Evolutionary conservation across 2,113 vertebrate species (phyloP).

Genomic region (Boulengeromyrus knoepffleri): DNA sequence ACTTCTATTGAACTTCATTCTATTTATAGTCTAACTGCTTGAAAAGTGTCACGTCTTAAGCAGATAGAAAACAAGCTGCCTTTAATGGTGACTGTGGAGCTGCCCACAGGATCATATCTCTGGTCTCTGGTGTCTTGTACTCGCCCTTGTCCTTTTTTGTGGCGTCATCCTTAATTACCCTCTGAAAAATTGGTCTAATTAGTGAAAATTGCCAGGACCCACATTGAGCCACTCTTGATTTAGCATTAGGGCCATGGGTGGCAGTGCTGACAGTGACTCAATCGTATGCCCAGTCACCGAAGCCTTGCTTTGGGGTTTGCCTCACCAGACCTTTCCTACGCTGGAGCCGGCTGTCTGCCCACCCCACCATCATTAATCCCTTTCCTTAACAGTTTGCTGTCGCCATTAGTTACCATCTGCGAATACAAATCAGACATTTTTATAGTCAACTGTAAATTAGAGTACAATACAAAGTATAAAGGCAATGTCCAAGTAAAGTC

Average conservation of each 20-base stretch:
- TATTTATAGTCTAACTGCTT: background rate
- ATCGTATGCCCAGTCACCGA: background rate
- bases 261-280: background rate
- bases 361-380: background rate
- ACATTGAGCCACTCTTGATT: conserved; percentile 30
- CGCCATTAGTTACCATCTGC: background rate
- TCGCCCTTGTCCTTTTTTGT: conserved; percentile 25
- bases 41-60: background rate
- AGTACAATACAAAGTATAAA: background rate
- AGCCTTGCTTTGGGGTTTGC: background rate
- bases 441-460: background rate
- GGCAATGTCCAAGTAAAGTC: background rate
- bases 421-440: background rate
- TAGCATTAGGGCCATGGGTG: conserved; percentile 13
- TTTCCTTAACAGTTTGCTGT: background rate
- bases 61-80: background rate
- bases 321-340: background rate
- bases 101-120: background rate
- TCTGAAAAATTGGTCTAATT: conserved; percentile 39
- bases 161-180: conserved; percentile 36
- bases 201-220: conserved; percentile 32
- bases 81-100: background rate
- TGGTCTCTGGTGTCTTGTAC: conserved; percentile 21
- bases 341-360: background rate
- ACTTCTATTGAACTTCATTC: background rate